phyloP scores from a whole-genome alignment of 2,797 vertebrate genomes.

The Silurus lanzhouensis region DNA sequence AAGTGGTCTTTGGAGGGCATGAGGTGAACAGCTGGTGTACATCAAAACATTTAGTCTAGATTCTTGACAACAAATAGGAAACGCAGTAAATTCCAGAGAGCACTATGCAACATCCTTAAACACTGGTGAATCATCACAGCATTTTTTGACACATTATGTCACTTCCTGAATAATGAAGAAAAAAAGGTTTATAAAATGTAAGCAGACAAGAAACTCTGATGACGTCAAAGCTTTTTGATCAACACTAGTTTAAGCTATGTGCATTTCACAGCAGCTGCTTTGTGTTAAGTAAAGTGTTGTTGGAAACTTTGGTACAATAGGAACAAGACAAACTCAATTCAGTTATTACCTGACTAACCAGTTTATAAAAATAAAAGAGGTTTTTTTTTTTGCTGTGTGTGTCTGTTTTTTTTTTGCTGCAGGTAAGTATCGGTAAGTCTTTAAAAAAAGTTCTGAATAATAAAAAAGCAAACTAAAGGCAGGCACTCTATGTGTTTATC shows the following conservation, averaged over 20 bases:
- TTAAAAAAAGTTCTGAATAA: no score
- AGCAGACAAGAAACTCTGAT: background rate
- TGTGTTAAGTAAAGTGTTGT: constrained; percentile 20
- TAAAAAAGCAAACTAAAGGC: no score
- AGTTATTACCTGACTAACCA: background rate
- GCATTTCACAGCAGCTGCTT: constrained; percentile 32
- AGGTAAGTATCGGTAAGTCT: no score
- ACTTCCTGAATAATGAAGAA: constrained; percentile 23
- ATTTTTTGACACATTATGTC: constrained; percentile 35
- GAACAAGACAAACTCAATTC: background rate
- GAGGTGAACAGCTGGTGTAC: constrained; percentile 41
- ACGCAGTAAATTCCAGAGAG: constrained; percentile 39
- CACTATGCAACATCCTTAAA: constrained; percentile 27
- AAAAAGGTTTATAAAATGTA: constrained; percentile 26
- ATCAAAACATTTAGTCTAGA: constrained; percentile 48
- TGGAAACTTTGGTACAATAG: background rate
- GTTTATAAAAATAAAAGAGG: background rate
- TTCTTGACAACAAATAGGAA: constrained; percentile 34
- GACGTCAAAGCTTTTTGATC: constrained; percentile 8
- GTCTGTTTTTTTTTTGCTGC: no score
- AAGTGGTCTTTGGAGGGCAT: constrained; percentile 23
- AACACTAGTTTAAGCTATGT: background rate
- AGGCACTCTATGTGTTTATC: no score
- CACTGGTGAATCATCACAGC: constrained; percentile 39
- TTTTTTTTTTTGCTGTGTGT: no score